Evolutionary conservation across 2,888 invertebrate species (phyloP).

Genomic region (Latheticus oryzae): DNA sequence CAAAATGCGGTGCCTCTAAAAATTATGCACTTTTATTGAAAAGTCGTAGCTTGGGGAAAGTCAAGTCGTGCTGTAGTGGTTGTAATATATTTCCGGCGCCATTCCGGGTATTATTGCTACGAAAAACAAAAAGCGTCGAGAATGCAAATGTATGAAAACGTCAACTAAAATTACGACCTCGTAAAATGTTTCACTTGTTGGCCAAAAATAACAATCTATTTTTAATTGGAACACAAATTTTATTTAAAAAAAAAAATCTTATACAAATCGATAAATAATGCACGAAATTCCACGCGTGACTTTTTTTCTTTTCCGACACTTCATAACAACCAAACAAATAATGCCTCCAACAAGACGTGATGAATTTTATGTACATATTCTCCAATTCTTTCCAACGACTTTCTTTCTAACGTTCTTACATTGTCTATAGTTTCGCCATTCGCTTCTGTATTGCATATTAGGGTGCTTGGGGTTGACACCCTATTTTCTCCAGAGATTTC

Average conservation of each 20-base stretch:
- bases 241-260: background rate
- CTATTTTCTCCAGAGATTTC: background rate
- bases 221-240: background rate
- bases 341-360: background rate
- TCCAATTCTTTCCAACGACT: no score
- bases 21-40: no score
- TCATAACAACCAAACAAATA: background rate
- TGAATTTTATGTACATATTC: no score
- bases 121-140: constrained; percentile 6
- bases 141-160: constrained; percentile 5
- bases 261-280: background rate
- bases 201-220: constrained; percentile 5
- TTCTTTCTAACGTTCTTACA: no score
- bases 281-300: constrained; percentile 1
- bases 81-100: constrained; percentile 16
- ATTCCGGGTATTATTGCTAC: constrained; percentile 11
- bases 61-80: constrained; percentile 6
- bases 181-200: constrained; percentile 3
- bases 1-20: no score
- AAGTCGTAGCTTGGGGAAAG: no score
- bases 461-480: background rate
- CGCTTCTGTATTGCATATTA: background rate
- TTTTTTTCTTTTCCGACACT: background rate
- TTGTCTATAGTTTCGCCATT: no score
- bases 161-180: constrained; percentile 4